Base-by-base conservation (phyloP, 2,113 vertebrate genomes). In the Castor canadensis region DNA sequence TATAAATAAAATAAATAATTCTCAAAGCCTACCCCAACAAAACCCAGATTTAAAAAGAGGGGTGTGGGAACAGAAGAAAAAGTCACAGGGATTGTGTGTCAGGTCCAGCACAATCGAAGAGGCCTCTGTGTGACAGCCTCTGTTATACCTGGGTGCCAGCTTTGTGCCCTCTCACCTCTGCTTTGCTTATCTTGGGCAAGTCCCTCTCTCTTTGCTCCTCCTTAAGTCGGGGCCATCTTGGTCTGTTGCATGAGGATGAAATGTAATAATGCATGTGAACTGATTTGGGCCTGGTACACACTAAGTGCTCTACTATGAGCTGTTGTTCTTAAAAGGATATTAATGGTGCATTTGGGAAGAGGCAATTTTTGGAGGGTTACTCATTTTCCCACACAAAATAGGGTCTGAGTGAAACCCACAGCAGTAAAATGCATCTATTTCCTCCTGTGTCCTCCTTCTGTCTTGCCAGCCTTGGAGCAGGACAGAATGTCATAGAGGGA, bases 281-380 rank as follows among this genome's bases (percentile, higher is more conserved):
- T 12, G 26, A 8, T 40, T 30, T 35, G 73, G 11, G 26, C 66
- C 82, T 77, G 69, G 71, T n/a, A 10, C 43, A 12, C 26, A 35
- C 58, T 47, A 28, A 58, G 11, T 30, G 32, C 77, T 22, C n/a
- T 10, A 32, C 22, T 26, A 28, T 35, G 87, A 87, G 64, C 86
- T 82, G n/a, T n/a, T 40, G 40, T 62, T 95, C 69, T 85, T 67
- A 35, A 54, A 67, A 92, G 28, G 89, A 94, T 71, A 76, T 45
- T 80, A 52, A 62, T 77, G 49, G 10, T 52, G 35, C 71, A 67
- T 95, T 90, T 89, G 91, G 66, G 91, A 93, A 81, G 73, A 73
- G 95, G 58, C 67, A 56, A 15, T 56, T 62, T 69, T 82, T 38
- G 19, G 12, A 40, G 17, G 40, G 52, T 87, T 87, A 58, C 38